Evolutionary conservation across 2,888 invertebrate genomes (phyloP).

Genomic region (Thereva unica): DNA sequence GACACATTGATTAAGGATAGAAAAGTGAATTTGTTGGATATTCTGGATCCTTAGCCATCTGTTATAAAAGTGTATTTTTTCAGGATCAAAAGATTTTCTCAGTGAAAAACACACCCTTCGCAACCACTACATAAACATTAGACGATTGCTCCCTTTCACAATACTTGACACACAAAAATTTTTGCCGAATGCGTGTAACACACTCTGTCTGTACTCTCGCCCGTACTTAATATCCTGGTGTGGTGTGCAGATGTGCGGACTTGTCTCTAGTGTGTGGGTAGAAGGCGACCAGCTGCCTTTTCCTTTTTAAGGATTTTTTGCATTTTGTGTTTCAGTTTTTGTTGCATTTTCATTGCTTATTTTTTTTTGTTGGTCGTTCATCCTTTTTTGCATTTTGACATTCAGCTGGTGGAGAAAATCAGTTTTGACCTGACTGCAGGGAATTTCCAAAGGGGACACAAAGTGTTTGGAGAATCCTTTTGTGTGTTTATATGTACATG

Average conservation of each 20-base stretch:
- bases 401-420: too few species aligned
- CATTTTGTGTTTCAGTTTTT: conserved; percentile 17
- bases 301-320: conserved; percentile 18
- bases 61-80: background rate
- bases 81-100: conserved; percentile 25
- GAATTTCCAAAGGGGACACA: too few species aligned
- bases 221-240: background rate
- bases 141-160: conserved; percentile 2
- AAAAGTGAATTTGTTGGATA: background rate
- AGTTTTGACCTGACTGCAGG: too few species aligned
- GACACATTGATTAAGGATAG: background rate
- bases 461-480: too few species aligned
- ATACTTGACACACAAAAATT: conserved; percentile 32
- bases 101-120: conserved; percentile 40
- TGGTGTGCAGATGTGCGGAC: conserved; percentile 4
- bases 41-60: background rate
- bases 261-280: conserved; percentile 19
- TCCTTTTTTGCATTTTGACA: too few species aligned
- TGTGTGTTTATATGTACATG: too few species aligned
- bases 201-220: conserved; percentile 20
- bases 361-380: too few species aligned
- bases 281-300: conserved; percentile 22
- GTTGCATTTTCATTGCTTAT: too few species aligned
- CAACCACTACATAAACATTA: conserved; percentile 34
- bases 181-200: conserved; percentile 30